These are phyloP conservation scores for Siderastrea siderea DNA, from an alignment of 92 coral and sea anemone species.

Conservation along the genomic window DNA sequence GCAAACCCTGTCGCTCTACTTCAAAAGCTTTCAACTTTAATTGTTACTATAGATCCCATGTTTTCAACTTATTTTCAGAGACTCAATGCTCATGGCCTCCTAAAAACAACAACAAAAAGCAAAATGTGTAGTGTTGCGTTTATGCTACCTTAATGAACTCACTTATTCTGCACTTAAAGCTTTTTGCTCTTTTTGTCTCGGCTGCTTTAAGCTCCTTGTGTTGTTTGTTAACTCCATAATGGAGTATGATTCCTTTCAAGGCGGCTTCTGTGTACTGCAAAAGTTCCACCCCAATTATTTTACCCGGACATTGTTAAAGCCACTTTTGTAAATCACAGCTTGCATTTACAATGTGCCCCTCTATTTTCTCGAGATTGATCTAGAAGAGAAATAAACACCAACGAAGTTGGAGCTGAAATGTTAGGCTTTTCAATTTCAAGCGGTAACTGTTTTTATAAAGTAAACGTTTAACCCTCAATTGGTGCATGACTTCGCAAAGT, in stretches of 20 bases:
- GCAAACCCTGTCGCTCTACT: neutral
- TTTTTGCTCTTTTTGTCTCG: slow-evolving; percentile 13
- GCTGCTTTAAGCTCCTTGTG: neutral
- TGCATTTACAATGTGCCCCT: neutral
- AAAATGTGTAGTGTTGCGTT: neutral
- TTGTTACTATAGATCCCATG: neutral
- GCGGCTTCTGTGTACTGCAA: slow-evolving; percentile 1
- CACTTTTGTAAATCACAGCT: slow-evolving; percentile 31
- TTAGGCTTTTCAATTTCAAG: neutral
- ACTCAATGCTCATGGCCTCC: neutral
- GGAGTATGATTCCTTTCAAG: slow-evolving; percentile 19
- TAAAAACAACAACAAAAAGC: neutral
- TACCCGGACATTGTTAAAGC: neutral
- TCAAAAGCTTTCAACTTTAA: neutral
- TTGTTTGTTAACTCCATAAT: slow-evolving; percentile 14
- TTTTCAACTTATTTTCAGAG: neutral
- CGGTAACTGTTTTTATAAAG: neutral
- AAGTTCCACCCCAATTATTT: slow-evolving; percentile 17
- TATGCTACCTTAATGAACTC: neutral
- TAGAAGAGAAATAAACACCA: neutral
- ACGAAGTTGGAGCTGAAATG: neutral
- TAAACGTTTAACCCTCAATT: neutral
- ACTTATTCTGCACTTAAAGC: neutral
- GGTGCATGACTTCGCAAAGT: slow-evolving; percentile 3
- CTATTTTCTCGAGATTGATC: slow-evolving; percentile 11